Percentiles rank a stretch among this genome's conserved stretches.
Evolutionary conservation across 2,888 invertebrate species (phyloP).

Genomic region (Phengaris arion): DNA sequence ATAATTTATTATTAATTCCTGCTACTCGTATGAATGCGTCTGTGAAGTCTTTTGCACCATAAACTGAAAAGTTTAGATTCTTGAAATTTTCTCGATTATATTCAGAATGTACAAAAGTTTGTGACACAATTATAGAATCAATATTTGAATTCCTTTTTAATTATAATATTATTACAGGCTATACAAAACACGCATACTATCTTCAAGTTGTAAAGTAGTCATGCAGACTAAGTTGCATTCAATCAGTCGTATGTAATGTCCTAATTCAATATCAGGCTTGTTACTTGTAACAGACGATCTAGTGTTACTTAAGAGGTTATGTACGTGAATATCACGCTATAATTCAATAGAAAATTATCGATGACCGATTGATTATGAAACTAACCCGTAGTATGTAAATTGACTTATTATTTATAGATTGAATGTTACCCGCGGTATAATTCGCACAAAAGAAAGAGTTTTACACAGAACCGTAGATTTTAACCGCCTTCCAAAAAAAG

Average conservation of each 20-base stretch:
- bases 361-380: conserved; percentile 19
- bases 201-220: not conserved
- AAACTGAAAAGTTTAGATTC: not conserved
- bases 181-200: not conserved
- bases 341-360: conserved; percentile 24
- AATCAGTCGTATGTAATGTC: not conserved
- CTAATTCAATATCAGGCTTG: conserved; percentile 22
- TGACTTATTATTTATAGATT: not conserved
- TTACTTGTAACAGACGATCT: conserved; percentile 11
- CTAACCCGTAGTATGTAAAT: conserved; percentile 21
- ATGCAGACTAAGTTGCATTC: not conserved
- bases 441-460: too few species aligned
- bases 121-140: too few species aligned
- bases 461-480: too few species aligned
- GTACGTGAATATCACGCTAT: conserved; percentile 23
- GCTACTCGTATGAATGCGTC: not conserved
- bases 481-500: too few species aligned
- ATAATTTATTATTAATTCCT: too few species aligned
- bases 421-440: not conserved
- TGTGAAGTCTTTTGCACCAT: not conserved
- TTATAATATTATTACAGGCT: too few species aligned
- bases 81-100: not conserved
- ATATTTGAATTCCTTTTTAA: too few species aligned
- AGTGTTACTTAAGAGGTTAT: conserved; percentile 27
- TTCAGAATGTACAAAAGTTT: too few species aligned